Evolutionary conservation across 92 coral and sea anemone species (phyloP).

Genomic region (Parazoanthus swiftii): DNA sequence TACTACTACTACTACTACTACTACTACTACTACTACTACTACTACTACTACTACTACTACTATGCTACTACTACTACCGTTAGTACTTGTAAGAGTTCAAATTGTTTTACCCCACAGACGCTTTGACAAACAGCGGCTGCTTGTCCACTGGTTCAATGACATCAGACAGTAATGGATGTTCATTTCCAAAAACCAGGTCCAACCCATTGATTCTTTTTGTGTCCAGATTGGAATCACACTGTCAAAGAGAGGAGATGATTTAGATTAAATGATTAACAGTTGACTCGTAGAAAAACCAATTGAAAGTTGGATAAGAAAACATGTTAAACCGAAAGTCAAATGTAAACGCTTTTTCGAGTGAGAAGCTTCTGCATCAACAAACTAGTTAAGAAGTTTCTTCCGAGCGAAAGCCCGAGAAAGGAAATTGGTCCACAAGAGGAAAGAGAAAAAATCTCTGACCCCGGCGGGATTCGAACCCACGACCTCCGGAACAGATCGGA

Average conservation of each 20-base stretch:
- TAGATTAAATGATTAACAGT: not conserved
- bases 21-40: too few relatives aligned
- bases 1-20: too few relatives aligned
- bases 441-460: too few relatives aligned
- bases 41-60: not conserved
- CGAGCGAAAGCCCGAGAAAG: too few relatives aligned
- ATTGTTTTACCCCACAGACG: not conserved
- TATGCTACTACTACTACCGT: not conserved
- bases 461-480: too few relatives aligned
- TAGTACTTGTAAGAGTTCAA: not conserved
- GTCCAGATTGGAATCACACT: constrained; percentile 35
- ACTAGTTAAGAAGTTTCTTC: too few relatives aligned
- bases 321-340: too few relatives aligned
- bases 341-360: too few relatives aligned
- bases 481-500: too few relatives aligned
- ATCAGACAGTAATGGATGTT: constrained; percentile 35
- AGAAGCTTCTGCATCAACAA: too few relatives aligned
- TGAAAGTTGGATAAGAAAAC: not conserved
- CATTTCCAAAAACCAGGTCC: not conserved
- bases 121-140: constrained; percentile 30
- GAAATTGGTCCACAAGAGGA: too few relatives aligned
- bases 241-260: not conserved
- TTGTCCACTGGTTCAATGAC: constrained; percentile 22
- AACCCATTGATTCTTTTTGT: not conserved
- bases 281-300: not conserved